Percentiles rank a stretch among this genome's conserved stretches.
phyloP scores from a whole-genome alignment of 2,113 vertebrate genomes.

The Ciconia boyciana region DNA sequence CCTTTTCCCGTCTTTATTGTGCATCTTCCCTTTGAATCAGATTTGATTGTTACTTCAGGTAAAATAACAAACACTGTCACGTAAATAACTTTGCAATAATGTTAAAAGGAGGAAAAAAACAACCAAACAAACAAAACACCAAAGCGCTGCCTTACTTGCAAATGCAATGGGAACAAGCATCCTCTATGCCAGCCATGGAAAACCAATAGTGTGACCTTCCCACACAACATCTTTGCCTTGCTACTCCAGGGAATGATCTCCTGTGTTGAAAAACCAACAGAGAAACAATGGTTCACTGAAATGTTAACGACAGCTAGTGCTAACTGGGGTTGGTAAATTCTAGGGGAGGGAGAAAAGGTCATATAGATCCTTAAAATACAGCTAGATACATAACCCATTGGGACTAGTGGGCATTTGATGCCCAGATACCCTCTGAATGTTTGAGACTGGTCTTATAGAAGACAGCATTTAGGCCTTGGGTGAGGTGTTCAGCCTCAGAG shows the following conservation, averaged over 20 bases:
- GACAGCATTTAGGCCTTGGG: background rate
- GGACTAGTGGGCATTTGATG: background rate
- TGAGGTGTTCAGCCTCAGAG: background rate
- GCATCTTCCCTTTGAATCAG: conserved; percentile 66
- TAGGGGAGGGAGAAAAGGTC: conserved; percentile 23
- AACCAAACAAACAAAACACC: conserved; percentile 8
- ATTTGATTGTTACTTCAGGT: conserved; percentile 71
- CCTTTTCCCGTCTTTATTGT: conserved; percentile 67
- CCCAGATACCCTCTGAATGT: background rate
- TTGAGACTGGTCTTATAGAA: background rate
- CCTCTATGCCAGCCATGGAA: background rate
- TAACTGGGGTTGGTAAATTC: background rate
- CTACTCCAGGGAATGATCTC: conserved; percentile 13
- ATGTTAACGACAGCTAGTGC: conserved; percentile 3
- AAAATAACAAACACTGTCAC: conserved; percentile 64
- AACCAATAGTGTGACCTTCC: conserved; percentile 43
- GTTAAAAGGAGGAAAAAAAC: conserved; percentile 16
- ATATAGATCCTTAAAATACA: background rate
- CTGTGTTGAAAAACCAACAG: conserved; percentile 11
- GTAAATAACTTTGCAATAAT: conserved; percentile 56
- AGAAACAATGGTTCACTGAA: conserved; percentile 26
- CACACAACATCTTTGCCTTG: background rate
- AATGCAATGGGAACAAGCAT: background rate
- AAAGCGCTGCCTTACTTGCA: background rate
- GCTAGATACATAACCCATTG: background rate